Evolutionary conservation across 2,888 invertebrate genomes (phyloP).

Genomic region (Actias luna): DNA sequence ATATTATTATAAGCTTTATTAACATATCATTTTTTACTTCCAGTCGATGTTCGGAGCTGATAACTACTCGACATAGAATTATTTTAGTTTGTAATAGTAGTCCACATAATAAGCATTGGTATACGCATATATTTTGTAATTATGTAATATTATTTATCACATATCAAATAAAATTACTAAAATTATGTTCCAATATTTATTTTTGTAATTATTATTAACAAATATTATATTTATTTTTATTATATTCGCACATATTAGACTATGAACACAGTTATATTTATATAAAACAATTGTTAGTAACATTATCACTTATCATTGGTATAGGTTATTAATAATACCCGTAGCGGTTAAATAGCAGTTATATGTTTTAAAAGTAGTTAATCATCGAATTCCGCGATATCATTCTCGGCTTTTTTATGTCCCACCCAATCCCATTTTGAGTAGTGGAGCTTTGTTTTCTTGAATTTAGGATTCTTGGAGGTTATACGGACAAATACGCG

Average conservation of each 20-base stretch:
- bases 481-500: slow-evolving; percentile 85
- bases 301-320: slow-evolving; percentile 17
- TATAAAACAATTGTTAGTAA: slow-evolving; percentile 51
- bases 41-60: slow-evolving; percentile 76
- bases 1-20: slow-evolving; percentile 18
- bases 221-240: slow-evolving; percentile 38
- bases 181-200: slow-evolving; percentile 42
- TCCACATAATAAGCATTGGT: slow-evolving; percentile 4
- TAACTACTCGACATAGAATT: slow-evolving; percentile 59
- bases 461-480: slow-evolving; percentile 79
- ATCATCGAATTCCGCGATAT: slow-evolving; percentile 72
- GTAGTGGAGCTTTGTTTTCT: slow-evolving; percentile 81
- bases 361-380: slow-evolving; percentile 38
- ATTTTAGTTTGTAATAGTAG: slow-evolving; percentile 15
- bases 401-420: slow-evolving; percentile 75
- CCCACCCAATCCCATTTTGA: slow-evolving; percentile 85
- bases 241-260: slow-evolving; percentile 44
- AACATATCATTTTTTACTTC: slow-evolving; percentile 48
- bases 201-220: slow-evolving; percentile 47
- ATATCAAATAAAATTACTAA: slow-evolving; percentile 40
- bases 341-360: slow-evolving; percentile 40
- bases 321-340: slow-evolving; percentile 40
- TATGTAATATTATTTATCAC: slow-evolving; percentile 22
- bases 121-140: slow-evolving; percentile 23
- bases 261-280: slow-evolving; percentile 55